Base-by-base conservation (phyloP, 2,797 vertebrate species). In the Xenentodon cancila region DNA sequence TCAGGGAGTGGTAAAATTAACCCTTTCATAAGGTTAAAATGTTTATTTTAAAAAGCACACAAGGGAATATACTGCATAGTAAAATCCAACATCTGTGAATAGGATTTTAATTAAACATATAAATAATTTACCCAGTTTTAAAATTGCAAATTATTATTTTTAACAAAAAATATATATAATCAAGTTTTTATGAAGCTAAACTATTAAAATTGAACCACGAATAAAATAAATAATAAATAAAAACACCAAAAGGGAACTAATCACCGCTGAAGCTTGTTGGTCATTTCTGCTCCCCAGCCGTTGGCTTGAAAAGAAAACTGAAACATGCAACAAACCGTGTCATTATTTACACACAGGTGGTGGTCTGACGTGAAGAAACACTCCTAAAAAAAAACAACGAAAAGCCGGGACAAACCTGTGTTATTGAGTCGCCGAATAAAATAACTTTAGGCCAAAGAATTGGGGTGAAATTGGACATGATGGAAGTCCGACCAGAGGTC, bases 351-450 rank as follows among this genome's bases (percentile, higher is more conserved):
- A 40, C 12, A 30, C 30, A 30, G 30, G 1, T 8, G 7, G 7
- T 8, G 7, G 30, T 30, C 30, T 30, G 3, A 40, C 4, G 3
- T 40, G 13, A 40, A 40, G 3, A 15, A 15, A 40, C 22, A 7
- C 12, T 6, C 9, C 9, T 11, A 15, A 48, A 22, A 21, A 4
- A 13, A 47, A 19, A 20, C 11, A 20, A 13, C 5, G 1, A 19
- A 20, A 6, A 21, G 4, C 9, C 13, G 37, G 4, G 7, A 56
- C 81, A 49, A 82, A 98, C 97, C 96, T 98, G 95, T 1, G 97
- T 98, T 78, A 98, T 98, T 21, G 97, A 98, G 84, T 98, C 97
- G 3, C 97, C 97, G 64, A 98, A 96, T 46, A 98, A 93, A 42
- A 98, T 9, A 20, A 99, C 75, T 55, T 94, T 93, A 0, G 96